Conservation (phyloP, 2,113 vertebrate genomes). For the Oreotragus oreotragus region DNA sequence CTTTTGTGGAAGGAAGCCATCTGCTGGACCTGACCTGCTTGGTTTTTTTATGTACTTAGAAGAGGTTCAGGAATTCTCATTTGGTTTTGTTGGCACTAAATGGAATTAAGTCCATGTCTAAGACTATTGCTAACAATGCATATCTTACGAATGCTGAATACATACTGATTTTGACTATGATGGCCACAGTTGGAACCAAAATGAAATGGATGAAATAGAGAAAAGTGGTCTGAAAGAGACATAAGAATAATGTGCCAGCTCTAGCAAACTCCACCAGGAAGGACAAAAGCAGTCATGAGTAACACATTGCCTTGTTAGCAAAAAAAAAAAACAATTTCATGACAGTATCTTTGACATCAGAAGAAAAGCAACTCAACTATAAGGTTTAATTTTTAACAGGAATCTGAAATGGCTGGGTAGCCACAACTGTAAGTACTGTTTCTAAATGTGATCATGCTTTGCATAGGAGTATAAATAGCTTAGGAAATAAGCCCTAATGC, state of each 20-base stretch:
- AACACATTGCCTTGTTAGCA: neutral
- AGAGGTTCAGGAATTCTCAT: neutral
- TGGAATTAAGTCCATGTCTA: neutral
- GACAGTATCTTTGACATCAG: neutral
- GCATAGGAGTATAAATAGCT: neutral
- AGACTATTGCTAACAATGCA: neutral
- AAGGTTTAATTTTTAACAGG: conserved; percentile 18
- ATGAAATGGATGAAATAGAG: neutral
- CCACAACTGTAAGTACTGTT: neutral
- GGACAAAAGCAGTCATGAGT: neutral
- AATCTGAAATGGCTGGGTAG: neutral
- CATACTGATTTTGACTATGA: neutral
- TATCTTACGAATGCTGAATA: neutral
- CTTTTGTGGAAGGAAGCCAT: neutral
- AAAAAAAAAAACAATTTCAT: neutral
- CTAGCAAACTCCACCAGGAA: neutral
- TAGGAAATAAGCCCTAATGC: neutral
- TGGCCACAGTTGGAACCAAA: neutral
- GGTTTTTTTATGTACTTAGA: neutral
- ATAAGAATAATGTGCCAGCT: neutral
- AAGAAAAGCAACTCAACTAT: neutral
- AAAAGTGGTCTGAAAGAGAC: neutral
- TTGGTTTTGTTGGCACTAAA: neutral
- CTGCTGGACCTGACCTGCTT: neutral
- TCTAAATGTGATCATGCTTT: neutral